Conservation (phyloP, 2,888 invertebrate genomes). For the Cerastis leucographa region DNA sequence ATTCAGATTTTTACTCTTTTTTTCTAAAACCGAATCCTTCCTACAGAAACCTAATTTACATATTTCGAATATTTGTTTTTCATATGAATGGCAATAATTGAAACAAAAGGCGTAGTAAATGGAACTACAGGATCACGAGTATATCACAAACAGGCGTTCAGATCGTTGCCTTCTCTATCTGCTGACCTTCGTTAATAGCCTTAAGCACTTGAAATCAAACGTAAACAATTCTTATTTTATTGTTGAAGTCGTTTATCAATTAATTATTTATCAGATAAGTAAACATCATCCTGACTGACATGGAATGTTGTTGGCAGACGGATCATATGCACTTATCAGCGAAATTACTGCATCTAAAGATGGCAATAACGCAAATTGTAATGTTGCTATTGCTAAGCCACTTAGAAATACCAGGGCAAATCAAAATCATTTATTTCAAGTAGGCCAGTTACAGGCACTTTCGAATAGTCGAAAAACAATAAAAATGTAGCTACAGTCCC, state of each 20-base stretch:
- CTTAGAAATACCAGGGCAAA: slow-evolving; percentile 31
- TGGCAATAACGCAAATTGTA: slow-evolving; percentile 4
- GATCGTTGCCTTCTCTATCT: slow-evolving; percentile 27
- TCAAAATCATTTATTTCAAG: too few relatives aligned
- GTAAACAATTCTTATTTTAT: slow-evolving; percentile 9
- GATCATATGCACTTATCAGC: background rate
- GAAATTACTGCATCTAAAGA: slow-evolving; percentile 15
- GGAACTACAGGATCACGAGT: background rate
- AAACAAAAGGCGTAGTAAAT: background rate
- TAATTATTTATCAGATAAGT: background rate
- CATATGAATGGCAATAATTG: background rate
- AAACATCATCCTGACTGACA: slow-evolving; percentile 3
- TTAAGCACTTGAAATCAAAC: slow-evolving; percentile 29
- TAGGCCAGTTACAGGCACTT: too few relatives aligned
- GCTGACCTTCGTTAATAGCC: slow-evolving; percentile 14
- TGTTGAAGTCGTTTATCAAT: slow-evolving; percentile 1
- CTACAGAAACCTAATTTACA: background rate
- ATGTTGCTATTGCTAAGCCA: background rate
- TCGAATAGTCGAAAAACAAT: too few relatives aligned
- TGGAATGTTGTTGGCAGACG: slow-evolving; percentile 1
- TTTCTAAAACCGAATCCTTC: background rate
- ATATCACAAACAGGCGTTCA: background rate
- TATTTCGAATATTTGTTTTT: background rate
- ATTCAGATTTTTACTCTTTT: slow-evolving; percentile 8
- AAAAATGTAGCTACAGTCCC: too few relatives aligned